These are phyloP conservation scores for Darevskia nairensis DNA, from an alignment of 2,797 vertebrate genomes.

Conservation along the genomic window DNA sequence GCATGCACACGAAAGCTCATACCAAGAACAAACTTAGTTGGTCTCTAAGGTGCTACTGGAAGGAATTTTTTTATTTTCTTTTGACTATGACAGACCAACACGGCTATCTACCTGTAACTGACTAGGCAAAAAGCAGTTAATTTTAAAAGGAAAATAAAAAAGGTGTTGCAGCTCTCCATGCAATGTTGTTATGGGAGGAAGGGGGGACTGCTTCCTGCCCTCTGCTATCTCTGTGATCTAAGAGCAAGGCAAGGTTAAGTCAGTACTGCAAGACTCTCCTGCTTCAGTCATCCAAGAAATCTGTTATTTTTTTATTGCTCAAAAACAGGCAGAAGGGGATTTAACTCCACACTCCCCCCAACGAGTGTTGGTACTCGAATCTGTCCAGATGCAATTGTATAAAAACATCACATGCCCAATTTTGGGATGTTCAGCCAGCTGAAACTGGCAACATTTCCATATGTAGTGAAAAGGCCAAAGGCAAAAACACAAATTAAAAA, in stretches of 20 bases:
- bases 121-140: neutral
- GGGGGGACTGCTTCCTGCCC: neutral
- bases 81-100: too few relatives aligned
- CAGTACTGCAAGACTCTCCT: neutral
- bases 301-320: neutral
- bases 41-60: too few relatives aligned
- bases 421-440: neutral
- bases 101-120: too few relatives aligned
- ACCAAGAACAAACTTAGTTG: too few relatives aligned
- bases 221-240: neutral
- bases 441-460: neutral
- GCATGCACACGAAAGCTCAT: too few relatives aligned
- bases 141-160: neutral
- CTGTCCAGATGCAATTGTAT: neutral
- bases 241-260: neutral
- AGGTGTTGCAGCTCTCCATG: neutral
- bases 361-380: neutral
- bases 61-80: too few relatives aligned
- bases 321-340: neutral
- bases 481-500: too few relatives aligned
- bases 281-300: neutral
- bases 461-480: neutral
- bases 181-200: neutral
- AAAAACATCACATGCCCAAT: neutral
- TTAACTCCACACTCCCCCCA: neutral